phyloP scores from a whole-genome alignment of 1,140 invertebrate species.

The Periplaneta americana region DNA sequence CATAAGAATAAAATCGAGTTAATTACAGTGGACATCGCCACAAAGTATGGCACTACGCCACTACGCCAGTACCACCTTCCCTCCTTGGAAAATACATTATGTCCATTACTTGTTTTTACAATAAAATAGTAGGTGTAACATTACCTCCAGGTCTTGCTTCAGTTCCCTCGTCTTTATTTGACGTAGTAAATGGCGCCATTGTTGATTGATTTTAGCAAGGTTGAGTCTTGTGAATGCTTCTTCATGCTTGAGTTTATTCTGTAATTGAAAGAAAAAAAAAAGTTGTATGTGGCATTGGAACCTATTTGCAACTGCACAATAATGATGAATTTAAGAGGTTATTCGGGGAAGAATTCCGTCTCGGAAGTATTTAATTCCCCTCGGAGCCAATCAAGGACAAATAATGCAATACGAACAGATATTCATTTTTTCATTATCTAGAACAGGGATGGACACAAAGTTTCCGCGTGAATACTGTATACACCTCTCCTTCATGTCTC shows the following conservation, averaged over 20 bases:
- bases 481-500: no score
- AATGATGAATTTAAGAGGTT: not conserved
- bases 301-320: not conserved
- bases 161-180: conserved; percentile 68
- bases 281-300: not conserved
- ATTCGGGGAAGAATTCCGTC: not conserved
- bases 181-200: conserved; percentile 69
- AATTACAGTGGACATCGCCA: no score
- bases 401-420: not conserved
- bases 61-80: no score
- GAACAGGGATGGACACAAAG: not conserved
- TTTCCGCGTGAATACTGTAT: no score
- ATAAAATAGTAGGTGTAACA: no score
- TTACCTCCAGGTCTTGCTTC: conserved; percentile 55
- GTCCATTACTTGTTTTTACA: no score
- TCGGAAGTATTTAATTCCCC: not conserved
- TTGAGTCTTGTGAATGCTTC: conserved; percentile 70
- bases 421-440: not conserved
- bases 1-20: no score
- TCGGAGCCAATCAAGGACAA: not conserved
- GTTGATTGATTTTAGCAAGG: conserved; percentile 75
- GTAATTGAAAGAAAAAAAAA: not conserved
- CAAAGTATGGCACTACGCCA: no score
- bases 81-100: no score
- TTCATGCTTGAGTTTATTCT: conserved; percentile 76